Evolutionary conservation across 2,113 vertebrate genomes (phyloP), one percentile per base, ranked within the genome.

Genomic region (Butorides virescens): DNA sequence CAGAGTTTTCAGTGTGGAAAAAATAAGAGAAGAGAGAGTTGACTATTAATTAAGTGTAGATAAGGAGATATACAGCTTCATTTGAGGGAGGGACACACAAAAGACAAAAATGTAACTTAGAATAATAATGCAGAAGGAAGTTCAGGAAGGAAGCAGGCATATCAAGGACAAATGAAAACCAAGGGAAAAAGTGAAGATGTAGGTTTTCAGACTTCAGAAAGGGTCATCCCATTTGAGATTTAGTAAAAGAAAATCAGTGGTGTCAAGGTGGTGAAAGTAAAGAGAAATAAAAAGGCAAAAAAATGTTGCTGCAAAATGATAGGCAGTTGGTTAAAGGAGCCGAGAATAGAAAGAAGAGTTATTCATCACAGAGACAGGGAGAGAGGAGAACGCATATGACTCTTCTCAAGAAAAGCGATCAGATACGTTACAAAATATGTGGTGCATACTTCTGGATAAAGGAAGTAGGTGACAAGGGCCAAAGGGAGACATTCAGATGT

Each of bases 221-320:
- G 1, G 7, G 2, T 26, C 29, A 30, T 32, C 9, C 10, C 2
- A 29, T 34, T 12, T 30, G 3, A 4, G 3, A 66, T 78, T 85
- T 39, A 39, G 25, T 56, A 52, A 70, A 53, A 73, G 10, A 52
- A 73, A 56, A 44, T 3, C 1, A 5, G 26, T 62, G 11, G 0
- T n/a, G 5, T 58, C 39, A 74, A 42, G 9, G 1, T 15, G 3
- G 5, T 59, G 4, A 53, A 72, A 70, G 21, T 9, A 46, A 42
- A 72, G 4, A n/a, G 4, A 74, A 68, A 63, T 4, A 36, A 79
- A 79, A 30, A 12, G 5, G 1, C 1, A 65, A 52, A 25, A 82
- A 42, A 16, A 1, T n/a, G 0, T 20, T 34, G 1, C 10, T 3
- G 5, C 7, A 32, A 61, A 23, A 58, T n/a, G 8, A 23, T 36